A percentile compares a stretch with the other conserved stretches of the same genome.
Evolutionary conservation across 2,113 vertebrate genomes (phyloP).

Genomic region (Oxygymnocypris stewartii): DNA sequence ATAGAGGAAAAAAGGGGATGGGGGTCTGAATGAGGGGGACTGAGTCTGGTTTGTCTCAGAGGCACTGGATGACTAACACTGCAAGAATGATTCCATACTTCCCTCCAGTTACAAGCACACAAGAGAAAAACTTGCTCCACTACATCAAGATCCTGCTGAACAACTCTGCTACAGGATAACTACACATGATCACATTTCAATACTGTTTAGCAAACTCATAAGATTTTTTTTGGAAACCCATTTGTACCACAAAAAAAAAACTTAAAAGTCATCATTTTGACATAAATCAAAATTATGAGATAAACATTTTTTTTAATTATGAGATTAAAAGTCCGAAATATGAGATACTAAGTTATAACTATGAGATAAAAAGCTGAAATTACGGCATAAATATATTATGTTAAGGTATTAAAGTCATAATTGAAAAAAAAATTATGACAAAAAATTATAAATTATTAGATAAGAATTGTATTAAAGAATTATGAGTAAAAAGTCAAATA

Average conservation of each 20-base stretch:
- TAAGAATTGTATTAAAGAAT: too few species aligned
- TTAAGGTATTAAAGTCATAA: neutral
- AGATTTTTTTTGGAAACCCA: neutral
- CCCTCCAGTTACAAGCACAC: slow-evolving; percentile 26
- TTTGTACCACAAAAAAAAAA: neutral
- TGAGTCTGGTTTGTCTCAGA: slow-evolving; percentile 45
- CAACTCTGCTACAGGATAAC: neutral
- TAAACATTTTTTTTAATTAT: neutral
- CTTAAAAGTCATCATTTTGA: neutral
- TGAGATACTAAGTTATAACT: neutral
- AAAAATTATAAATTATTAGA: too few species aligned
- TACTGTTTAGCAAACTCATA: neutral
- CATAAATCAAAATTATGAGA: neutral
- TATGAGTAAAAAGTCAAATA: too few species aligned
- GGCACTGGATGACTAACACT: slow-evolving; percentile 51
- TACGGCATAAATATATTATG: neutral
- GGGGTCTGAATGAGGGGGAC: slow-evolving; percentile 25
- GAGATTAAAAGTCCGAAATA: neutral
- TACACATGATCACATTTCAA: neutral
- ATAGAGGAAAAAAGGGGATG: slow-evolving; percentile 6
- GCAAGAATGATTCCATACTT: slow-evolving; percentile 49
- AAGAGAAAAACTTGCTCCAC: neutral
- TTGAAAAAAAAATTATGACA: too few species aligned
- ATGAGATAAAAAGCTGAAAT: neutral
- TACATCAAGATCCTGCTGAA: too few species aligned